Percentiles rank a stretch among this genome's conserved stretches.
Evolutionary conservation across 2,797 vertebrate species (phyloP).

Genomic region (Ceyx erithaca): DNA sequence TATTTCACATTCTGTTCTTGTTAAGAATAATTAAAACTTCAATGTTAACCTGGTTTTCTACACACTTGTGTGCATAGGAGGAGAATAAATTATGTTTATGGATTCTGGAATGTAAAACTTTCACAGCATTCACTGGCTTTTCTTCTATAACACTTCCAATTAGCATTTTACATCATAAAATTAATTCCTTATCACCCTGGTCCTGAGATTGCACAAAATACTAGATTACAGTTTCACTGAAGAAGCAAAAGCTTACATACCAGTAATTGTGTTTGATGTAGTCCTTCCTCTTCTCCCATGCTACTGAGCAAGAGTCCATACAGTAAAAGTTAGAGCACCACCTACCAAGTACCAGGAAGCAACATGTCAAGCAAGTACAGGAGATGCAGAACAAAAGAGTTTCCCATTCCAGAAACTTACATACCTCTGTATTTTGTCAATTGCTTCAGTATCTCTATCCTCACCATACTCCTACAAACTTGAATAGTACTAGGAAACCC

Average conservation of each 20-base stretch:
- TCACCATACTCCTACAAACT: not conserved
- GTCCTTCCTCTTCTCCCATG: conserved; percentile 77
- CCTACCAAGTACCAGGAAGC: conserved; percentile 53
- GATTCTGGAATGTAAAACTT: not conserved
- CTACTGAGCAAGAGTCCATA: conserved; percentile 76
- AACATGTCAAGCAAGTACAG: conserved; percentile 3
- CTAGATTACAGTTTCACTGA: not conserved
- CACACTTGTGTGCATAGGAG: not conserved
- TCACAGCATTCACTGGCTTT: not conserved
- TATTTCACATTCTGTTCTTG: not conserved
- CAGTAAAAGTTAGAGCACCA: conserved; percentile 65
- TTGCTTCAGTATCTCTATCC: not conserved
- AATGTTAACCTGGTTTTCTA: not conserved
- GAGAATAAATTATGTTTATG: not conserved
- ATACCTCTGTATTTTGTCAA: not conserved
- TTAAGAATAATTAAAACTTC: not conserved
- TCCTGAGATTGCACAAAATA: not conserved
- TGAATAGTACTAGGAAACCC: not conserved
- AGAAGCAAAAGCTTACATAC: conserved; percentile 39
- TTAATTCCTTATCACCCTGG: not conserved
- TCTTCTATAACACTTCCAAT: not conserved
- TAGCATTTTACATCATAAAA: not conserved
- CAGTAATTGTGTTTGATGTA: conserved; percentile 68
- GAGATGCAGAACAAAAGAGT: not conserved
- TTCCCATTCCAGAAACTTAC: not conserved